Evolutionary conservation across 2,113 vertebrate species (phyloP), one percentile per base, ranked within the genome.

Genomic region (Pangasianodon gigas): DNA sequence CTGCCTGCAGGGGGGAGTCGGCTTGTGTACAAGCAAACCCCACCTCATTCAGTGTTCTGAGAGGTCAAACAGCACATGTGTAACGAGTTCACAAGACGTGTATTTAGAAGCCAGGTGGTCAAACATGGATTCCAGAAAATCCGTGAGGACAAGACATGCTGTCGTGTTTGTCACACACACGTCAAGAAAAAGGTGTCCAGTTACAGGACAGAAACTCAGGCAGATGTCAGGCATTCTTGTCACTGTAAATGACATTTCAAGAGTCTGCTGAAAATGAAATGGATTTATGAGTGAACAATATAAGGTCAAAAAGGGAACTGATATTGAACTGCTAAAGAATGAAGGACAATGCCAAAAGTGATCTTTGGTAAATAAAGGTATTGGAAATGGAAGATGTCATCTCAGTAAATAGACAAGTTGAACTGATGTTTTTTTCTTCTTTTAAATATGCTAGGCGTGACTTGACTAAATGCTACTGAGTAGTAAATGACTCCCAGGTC

Each of bases 71-170:
- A 90, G 65, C 80, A 87, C 11, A 11, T 89, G 83, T 84, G 88
- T 90, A 54, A 89, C 32, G 9, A 80, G 83, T 80, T 87, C 87
- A 77, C 77, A 86, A 32, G 86, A 58, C 51, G 32, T 26, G 51
- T 48, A 60, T 54, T 90, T 85, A 24, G 79, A 83, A 32, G 71
- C 90, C 93, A 94, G 94, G 92, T 94, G 94, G 89, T 93, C 90
- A 94, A 93, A 95, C 92, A 93, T 32, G 87, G 84, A 84, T 88
- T 90, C 77, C 54, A 83, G 44, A 65, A 92, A 92, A 91, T 88
- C 87, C 84, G 69, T 86, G 81, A 82, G 91, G 87, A 81, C 56
- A 82, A 86, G 69, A 71, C 18, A 87, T 21, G 82, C 88, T 91
- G 62, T 81, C 56, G 74, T 92, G 92, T 92, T 94, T 93, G 93